Evolutionary conservation across 2,113 vertebrate species (phyloP), one percentile per base, ranked within the genome.

Genomic region (Athene noctua): DNA sequence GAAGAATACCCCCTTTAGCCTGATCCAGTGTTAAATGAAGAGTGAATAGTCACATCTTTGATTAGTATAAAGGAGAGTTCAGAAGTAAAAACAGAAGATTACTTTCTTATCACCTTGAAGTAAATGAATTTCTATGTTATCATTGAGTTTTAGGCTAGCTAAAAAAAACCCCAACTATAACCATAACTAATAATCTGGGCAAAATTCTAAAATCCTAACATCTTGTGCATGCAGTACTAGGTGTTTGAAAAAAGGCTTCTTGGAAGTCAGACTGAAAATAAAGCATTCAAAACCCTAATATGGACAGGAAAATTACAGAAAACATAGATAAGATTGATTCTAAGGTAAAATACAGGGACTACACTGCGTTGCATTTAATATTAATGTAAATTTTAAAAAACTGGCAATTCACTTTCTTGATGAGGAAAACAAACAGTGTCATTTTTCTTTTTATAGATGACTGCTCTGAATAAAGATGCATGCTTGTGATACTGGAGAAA

Each of bases 1-100:
- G 87, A 98, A 97, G 94, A 98, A 97, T 68, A 97, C 14, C 71
- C 93, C 38, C 70, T 96, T 98, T 97, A 98, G 95, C 82, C 95
- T 88, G 91, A 72, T 71, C 77, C 55, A 92, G 20, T 34, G 15
- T 92, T 74, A 94, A 92, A 80, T 26, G 57, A 67, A 42, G 46
- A 93, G 26, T 38, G 40, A 85, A 92, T 3, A 90, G 51, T 83
- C 68, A 96, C 17, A 90, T 57, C 80, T 94, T 93, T 75, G 54
- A 61, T 67, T 55, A 92, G 27, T 70, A 82, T 59, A 93, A 51
- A 65, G 80, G 27, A 88, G 65, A 49, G 16, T 38, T 88, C 34
- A 88, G 38, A 34, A 66, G 26, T 54, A 78, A 87, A 88, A 91
- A 26, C 6, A 78, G 71, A 88, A 62, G 38, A 71, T 34, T 6